Base-by-base conservation (phyloP, 92 coral and sea anemone genomes). In the Porites evermanni region DNA sequence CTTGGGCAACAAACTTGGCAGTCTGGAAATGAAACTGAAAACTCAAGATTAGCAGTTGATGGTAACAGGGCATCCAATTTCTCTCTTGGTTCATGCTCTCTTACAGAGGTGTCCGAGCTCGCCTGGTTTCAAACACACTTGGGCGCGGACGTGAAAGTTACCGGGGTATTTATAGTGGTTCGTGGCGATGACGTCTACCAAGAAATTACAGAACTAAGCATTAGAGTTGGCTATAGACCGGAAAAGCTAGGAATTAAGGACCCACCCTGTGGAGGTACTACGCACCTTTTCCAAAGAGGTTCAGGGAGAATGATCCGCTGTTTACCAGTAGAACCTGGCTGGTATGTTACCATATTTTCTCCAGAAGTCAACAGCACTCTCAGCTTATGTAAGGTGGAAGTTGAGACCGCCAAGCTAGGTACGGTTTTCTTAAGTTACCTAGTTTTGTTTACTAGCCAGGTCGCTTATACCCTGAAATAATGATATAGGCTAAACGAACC, bases 301-400 rank as follows among this genome's bases (percentile, higher is more conserved):
- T 13, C 7, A 18, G 60, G 63, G 5, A 79, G 63, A 66, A 14
- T 79, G 73, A 60, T 79, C 24, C 73, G 61, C 21, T 79, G 83
- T 52, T 23, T 21, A 38, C 83, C 83, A 29, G 83, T 50, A 65
- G 61, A 50, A 9, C 7, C 16, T 6, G 83, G 83, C 2, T 10
- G 2, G 29, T 79, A 44, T 52, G 83, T 65, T 8, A 79, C 83
- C 63, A 66, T 79, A 66, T 79, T 79, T 66, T 56, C 53, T 2
- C 64, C 50, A 47, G 16, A 79, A 65, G 47, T 14, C 74, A 79
- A 79, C 23, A 64, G 73, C 70, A 6, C 64, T 20, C 74, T 79
- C 4, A 79, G 83, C 32, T 64, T 79, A 51, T 79, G 83, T 14
- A 74, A 79, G 51, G 83, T 79, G 63, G 83, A 79, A 79, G 83